Base-by-base conservation (phyloP, 2,888 invertebrate species). In the Elegia similella region DNA sequence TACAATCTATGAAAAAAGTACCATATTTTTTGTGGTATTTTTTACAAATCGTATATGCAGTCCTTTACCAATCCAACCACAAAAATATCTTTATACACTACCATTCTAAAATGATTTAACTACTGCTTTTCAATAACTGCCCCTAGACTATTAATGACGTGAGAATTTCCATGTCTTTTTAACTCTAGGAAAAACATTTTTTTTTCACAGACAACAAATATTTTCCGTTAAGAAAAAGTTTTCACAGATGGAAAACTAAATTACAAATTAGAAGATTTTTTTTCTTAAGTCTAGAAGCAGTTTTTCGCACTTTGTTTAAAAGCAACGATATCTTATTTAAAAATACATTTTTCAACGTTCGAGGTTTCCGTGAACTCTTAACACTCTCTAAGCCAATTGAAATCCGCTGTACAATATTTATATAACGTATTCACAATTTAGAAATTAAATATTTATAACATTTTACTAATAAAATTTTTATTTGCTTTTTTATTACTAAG, bases 401-500 rank as follows among this genome's bases (percentile, higher is more conserved):
- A 46, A 23, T 46, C 52, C 52, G 23, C 52, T 53, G 52, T 53
- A 53, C 52, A 53, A 52, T 53, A 53, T 53, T 53, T 42, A 42
- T 38, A 52, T 42, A 52, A 52, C 52, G 32, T 34, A 34, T 52
- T 38, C 34, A 34, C 34, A 52, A 38, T 52, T 42, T 17, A 42
- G 38, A 38, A 38, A n/a, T 38, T 38, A 38, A 12, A 13, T 13
- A 12, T 15, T 17, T 38, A 48, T 15, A 48, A 42, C 52, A 42
- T 42, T 53, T 53, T 53, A 42, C 52, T 13, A 53, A 53, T 53
- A 29, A 53, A 53, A 48, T 13, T 13, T 48, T 32, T 32, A 32
- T 13, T 15, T 15, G 30, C 15, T 15, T 32, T n/a, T 38, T 38
- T 38, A 38, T 38, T n/a, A 38, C 3, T 38, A 8, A 38, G n/a